phyloP scores from a whole-genome alignment of 2,888 invertebrate genomes.

The Muscina levida region DNA sequence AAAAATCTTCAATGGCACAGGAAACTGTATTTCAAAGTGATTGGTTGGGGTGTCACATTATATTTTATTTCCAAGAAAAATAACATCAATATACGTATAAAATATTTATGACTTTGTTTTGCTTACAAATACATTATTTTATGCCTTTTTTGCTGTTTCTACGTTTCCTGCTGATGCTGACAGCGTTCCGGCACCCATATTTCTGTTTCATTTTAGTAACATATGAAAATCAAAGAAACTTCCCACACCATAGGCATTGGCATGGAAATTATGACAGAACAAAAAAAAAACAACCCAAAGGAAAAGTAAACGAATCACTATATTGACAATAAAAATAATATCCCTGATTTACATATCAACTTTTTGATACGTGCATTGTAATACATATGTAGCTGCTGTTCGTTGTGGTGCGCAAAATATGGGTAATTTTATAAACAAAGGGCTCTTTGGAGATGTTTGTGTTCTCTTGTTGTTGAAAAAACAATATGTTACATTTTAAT shows the following conservation, averaged over 20 bases:
- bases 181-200: neutral
- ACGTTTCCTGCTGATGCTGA: neutral
- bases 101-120: slow-evolving; percentile 42
- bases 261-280: neutral
- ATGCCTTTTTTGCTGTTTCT: slow-evolving; percentile 45
- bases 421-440: too few relatives aligned
- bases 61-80: neutral
- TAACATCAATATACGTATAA: slow-evolving; percentile 16
- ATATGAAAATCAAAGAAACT: slow-evolving; percentile 1
- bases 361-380: neutral
- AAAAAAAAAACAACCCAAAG: neutral
- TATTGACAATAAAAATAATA: slow-evolving; percentile 23
- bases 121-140: slow-evolving; percentile 39
- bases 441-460: too few relatives aligned
- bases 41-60: neutral
- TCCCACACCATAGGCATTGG: neutral
- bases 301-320: neutral
- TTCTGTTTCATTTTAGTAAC: neutral
- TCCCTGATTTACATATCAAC: slow-evolving; percentile 32
- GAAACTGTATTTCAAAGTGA: neutral
- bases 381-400: too few relatives aligned
- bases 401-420: too few relatives aligned
- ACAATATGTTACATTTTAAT: slow-evolving; percentile 37
- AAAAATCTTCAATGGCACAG: neutral
- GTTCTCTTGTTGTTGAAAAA: too few relatives aligned